A percentile compares a stretch with the other conserved stretches of the same genome.
These are phyloP conservation scores for Toxotes jaculatrix DNA, from an alignment of 2,113 vertebrate genomes.

Conservation along the genomic window DNA sequence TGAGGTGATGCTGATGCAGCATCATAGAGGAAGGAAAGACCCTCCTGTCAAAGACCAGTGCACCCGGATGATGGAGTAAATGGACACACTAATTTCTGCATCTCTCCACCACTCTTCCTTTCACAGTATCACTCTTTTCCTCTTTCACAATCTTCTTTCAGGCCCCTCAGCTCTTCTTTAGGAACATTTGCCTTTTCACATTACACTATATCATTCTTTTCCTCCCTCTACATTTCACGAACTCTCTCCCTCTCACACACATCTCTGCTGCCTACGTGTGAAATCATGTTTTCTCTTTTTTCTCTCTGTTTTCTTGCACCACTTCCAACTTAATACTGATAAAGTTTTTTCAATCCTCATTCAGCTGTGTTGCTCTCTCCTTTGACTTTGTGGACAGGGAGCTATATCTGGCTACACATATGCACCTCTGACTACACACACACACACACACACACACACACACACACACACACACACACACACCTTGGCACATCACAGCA, in stretches of 20 bases:
- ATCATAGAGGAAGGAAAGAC: conserved; percentile 47
- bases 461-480: not conserved
- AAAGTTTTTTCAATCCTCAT: not conserved
- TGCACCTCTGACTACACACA: conserved; percentile 19
- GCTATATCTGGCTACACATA: conserved; percentile 17
- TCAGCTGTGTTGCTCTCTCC: not conserved
- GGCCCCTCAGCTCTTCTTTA: not conserved
- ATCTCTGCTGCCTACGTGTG: not conserved
- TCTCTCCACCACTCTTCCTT: not conserved
- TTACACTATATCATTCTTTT: not conserved
- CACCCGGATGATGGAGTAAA: not conserved
- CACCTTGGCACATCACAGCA: conserved; percentile 53
- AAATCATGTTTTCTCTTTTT: not conserved
- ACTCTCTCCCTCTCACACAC: rapidly evolving
- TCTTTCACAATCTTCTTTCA: not conserved
- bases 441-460: not conserved
- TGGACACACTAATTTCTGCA: not conserved
- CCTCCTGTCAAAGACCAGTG: conserved; percentile 32
- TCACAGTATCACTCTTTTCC: not conserved
- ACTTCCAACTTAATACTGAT: not conserved
- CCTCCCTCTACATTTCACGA: not conserved
- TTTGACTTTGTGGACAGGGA: not conserved
- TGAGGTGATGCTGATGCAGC: conserved; percentile 43
- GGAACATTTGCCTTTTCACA: not conserved
- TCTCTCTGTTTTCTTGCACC: not conserved